These are phyloP conservation scores for Scaptomyza graminum DNA, from an alignment of 1,140 invertebrate species.

Conservation along the genomic window DNA sequence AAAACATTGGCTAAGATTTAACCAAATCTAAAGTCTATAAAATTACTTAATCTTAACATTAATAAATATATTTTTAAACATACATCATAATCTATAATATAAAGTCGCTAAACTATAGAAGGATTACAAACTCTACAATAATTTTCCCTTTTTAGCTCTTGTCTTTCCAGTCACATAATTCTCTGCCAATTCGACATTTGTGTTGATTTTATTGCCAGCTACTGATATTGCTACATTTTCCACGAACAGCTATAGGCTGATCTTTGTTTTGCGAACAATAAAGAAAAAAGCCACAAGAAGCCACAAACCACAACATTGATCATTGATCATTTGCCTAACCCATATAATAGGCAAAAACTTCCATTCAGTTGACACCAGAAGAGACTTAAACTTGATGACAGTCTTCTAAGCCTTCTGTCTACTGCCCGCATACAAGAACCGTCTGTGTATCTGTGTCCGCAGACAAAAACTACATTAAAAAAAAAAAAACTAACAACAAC, in stretches of 20 bases:
- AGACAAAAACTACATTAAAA: conserved; percentile 15
- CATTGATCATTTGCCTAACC: conserved; percentile 41
- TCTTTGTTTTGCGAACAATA: neutral
- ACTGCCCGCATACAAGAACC: conserved; percentile 40
- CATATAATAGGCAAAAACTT: conserved; percentile 31
- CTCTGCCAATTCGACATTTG: conserved; percentile 22
- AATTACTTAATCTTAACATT: too few relatives aligned
- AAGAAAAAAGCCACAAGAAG: neutral
- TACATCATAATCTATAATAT: too few relatives aligned
- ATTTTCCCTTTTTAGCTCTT: neutral
- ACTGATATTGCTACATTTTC: conserved; percentile 27
- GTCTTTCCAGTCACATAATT: conserved; percentile 8
- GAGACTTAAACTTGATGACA: conserved; percentile 27
- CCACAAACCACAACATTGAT: conserved; percentile 5
- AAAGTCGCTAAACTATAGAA: too few relatives aligned
- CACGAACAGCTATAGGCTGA: conserved; percentile 13
- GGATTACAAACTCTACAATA: too few relatives aligned
- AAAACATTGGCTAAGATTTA: too few relatives aligned
- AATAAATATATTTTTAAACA: too few relatives aligned
- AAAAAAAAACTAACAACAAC: neutral
- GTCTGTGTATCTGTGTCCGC: conserved; percentile 5
- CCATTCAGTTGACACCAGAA: conserved; percentile 31
- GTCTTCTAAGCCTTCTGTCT: conserved; percentile 18
- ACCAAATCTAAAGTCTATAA: too few relatives aligned
- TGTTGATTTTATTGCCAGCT: conserved; percentile 11